Base-by-base conservation (phyloP, 1,140 invertebrate genomes). In the Drosophila ambigua region DNA sequence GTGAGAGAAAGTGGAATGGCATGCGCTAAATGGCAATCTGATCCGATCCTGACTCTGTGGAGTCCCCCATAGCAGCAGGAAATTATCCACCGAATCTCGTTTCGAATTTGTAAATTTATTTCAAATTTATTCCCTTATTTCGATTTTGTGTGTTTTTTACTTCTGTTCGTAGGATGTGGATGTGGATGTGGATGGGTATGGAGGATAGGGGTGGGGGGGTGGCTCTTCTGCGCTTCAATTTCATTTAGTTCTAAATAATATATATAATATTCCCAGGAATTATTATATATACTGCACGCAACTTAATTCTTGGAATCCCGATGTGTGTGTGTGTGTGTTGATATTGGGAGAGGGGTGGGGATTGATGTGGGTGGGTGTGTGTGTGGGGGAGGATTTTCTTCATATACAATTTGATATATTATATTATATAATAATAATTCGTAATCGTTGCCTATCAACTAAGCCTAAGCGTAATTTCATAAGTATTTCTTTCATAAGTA, bases 361-460 rank as follows among this genome's bases (percentile, higher is more conserved):
- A 28, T 7, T 4, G 4, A 28, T 39, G 23, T 39, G 28, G 26
- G 51, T 39, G 8, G 16, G 20, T 51, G 49, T 39, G 39, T 20
- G 20, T 16, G 20, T 0, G 20, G 20, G 20, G 20, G 20, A 20
- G 20, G 20, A 20, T 51, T 65, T 45, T 66, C 53, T 65, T 45
- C 64, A 73, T 84, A 66, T 84, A 85, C 68, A 83, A 57, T 46
- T 66, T 71, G 68, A 75, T 75, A 63, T 48, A 63, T 85, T 24
- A 77, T 60, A 50, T 71, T 87, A 85, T 71, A 85, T 87, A 85
- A 87, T 85, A 85, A 85, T 85, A 85, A 87, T 69, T 81, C 59
- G 50, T 76, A 71, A 15, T 64, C 57, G 58, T 55, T 68, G 53
- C 65, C 74, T 84, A 82, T 48, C 20, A 64, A 71, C 79, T 83